Evolutionary conservation across 2,888 invertebrate genomes (phyloP).

Genomic region (Melanotus villosus): DNA sequence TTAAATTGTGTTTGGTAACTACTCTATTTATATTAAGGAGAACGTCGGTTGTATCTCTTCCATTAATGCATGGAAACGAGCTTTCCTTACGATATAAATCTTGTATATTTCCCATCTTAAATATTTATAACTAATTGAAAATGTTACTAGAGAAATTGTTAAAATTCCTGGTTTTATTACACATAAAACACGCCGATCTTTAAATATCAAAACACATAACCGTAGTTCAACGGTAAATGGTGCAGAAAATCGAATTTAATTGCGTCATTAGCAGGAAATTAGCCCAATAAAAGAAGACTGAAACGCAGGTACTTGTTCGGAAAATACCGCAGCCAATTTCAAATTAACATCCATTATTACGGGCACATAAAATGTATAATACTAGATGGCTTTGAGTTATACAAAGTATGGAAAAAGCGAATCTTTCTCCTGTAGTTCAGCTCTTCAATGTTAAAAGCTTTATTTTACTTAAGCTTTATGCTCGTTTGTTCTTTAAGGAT

Average conservation of each 20-base stretch:
- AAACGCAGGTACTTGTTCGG: background rate
- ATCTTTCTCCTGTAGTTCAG: background rate
- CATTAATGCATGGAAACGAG: background rate
- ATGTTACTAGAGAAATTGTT: too few relatives aligned
- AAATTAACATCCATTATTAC: slow-evolving; percentile 11
- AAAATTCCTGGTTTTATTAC: too few relatives aligned
- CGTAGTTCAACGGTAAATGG: background rate
- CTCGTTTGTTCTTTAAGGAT: background rate
- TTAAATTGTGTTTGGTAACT: background rate
- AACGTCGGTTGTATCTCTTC: background rate
- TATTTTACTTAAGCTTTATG: background rate
- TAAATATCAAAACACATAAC: background rate
- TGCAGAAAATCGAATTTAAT: slow-evolving; percentile 13
- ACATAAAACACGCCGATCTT: too few relatives aligned
- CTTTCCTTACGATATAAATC: too few relatives aligned
- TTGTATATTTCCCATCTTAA: too few relatives aligned
- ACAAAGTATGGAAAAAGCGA: background rate
- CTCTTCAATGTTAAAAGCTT: background rate
- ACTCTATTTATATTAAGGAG: background rate
- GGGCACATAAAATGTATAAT: background rate
- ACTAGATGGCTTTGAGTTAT: background rate
- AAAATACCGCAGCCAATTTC: slow-evolving; percentile 12
- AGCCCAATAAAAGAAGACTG: slow-evolving; percentile 4
- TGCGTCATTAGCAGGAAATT: slow-evolving; percentile 10
- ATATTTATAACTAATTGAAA: too few relatives aligned